These are phyloP conservation scores for Acanthopagrus latus DNA, from an alignment of 2,797 vertebrate species.

Conservation along the genomic window DNA sequence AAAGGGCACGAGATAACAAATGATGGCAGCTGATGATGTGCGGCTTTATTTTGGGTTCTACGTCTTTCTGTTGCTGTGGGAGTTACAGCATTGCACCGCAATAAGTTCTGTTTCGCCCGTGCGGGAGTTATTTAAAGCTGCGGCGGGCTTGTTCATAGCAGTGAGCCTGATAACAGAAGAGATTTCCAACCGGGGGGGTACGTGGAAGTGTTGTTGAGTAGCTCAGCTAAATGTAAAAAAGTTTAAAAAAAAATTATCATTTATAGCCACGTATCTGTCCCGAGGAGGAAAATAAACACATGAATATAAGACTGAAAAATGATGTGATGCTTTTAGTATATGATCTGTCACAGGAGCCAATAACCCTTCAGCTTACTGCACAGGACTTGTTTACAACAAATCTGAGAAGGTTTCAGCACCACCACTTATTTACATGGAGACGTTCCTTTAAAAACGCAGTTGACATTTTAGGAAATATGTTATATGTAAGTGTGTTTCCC, in stretches of 20 bases:
- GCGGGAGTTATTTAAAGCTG: conserved; percentile 45
- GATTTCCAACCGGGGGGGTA: background rate
- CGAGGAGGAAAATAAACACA: background rate
- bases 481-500: too few relatives aligned
- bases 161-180: conserved; percentile 13
- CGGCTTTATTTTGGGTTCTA: conserved; percentile 28
- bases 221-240: conserved; percentile 1
- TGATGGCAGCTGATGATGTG: conserved; percentile 44
- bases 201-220: background rate
- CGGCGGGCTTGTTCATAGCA: conserved; percentile 18
- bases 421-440: too few relatives aligned
- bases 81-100: conserved; percentile 32
- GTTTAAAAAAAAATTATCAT: background rate
- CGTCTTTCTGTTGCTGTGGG: conserved; percentile 27
- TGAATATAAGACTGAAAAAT: background rate
- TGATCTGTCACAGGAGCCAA: background rate
- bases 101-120: conserved; percentile 22
- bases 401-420: background rate
- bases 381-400: background rate
- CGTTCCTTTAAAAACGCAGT: too few relatives aligned
- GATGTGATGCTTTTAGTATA: background rate
- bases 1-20: conserved; percentile 56
- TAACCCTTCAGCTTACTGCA: background rate
- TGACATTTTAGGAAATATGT: too few relatives aligned
- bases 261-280: background rate